Percentiles rank a stretch among this genome's conserved stretches.
These are phyloP conservation scores for Corbicula japonica DNA, from an alignment of 2,888 invertebrate genomes.

Conservation along the genomic window DNA sequence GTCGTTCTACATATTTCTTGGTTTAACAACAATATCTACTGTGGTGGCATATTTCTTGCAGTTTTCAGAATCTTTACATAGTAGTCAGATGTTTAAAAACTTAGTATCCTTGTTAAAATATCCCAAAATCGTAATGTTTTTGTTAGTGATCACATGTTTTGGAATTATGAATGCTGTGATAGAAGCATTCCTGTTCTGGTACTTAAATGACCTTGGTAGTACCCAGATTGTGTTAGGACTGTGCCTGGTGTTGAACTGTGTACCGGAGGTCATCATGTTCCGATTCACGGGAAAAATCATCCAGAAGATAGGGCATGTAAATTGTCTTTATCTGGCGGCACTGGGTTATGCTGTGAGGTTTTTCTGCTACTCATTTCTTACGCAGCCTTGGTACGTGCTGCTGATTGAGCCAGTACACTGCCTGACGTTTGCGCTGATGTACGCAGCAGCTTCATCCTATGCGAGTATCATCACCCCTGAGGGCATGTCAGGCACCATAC, in stretches of 20 bases:
- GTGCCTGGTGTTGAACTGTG: constrained; percentile 77
- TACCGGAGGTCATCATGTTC: constrained; percentile 86
- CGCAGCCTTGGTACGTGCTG: constrained; percentile 94
- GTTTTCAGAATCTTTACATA: constrained; percentile 70
- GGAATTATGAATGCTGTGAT: constrained; percentile 96
- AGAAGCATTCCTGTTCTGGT: constrained; percentile 95
- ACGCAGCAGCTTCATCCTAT: constrained; percentile 96
- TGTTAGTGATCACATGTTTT: constrained; percentile 93
- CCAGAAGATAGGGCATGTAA: constrained; percentile 91
- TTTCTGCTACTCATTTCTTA: constrained; percentile 92
- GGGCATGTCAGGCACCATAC: constrained; percentile 93
- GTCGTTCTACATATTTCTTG: constrained; percentile 87
- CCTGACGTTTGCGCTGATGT: constrained; percentile 95
- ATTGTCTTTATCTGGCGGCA: constrained; percentile 94
- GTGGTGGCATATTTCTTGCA: constrained; percentile 88
- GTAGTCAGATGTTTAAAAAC: constrained; percentile 89
- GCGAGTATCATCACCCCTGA: constrained; percentile 94
- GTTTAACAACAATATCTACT: constrained; percentile 91
- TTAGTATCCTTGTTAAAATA: constrained; percentile 92
- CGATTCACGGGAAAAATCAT: constrained; percentile 95
- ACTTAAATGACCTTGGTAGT: constrained; percentile 88
- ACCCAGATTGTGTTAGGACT: constrained; percentile 80
- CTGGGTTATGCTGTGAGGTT: constrained; percentile 93
- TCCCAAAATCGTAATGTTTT: constrained; percentile 93
- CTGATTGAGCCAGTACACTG: constrained; percentile 95